phyloP scores from a whole-genome alignment of 2,888 invertebrate species.

The Dasypogon diadema region DNA sequence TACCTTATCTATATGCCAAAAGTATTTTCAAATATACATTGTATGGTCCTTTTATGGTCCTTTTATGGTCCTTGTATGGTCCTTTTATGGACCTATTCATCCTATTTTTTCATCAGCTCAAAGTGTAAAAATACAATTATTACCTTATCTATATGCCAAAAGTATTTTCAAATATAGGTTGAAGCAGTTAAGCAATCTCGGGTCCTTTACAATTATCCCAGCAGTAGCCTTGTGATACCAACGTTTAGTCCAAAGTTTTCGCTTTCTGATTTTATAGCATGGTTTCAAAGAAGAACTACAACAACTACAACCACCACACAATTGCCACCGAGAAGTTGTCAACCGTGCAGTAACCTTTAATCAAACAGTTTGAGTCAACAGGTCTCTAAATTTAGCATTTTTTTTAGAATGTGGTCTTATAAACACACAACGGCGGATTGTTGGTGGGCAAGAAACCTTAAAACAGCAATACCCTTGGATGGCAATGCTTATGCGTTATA shows the following conservation, averaged over 20 bases:
- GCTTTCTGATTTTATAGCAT: not conserved
- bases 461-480: conserved; percentile 27
- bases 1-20: no score
- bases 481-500: not conserved
- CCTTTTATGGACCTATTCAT: no score
- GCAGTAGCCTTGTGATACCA: not conserved
- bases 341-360: not conserved
- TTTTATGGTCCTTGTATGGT: no score
- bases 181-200: not conserved
- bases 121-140: not conserved
- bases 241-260: not conserved
- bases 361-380: not conserved
- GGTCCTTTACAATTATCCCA: not conserved
- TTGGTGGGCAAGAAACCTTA: conserved; percentile 18
- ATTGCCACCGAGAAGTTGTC: not conserved
- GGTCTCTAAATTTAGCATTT: not conserved
- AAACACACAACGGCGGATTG: conserved; percentile 9
- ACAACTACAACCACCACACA: not conserved
- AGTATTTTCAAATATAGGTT: no score
- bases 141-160: no score
- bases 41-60: no score
- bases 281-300: not conserved
- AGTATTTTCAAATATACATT: no score
- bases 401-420: conserved; percentile 23
- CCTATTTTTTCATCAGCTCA: no score